Evolutionary conservation across 2,797 vertebrate genomes (phyloP), one percentile per base, ranked within the genome.

Genomic region (Galagoides demidoff): DNA sequence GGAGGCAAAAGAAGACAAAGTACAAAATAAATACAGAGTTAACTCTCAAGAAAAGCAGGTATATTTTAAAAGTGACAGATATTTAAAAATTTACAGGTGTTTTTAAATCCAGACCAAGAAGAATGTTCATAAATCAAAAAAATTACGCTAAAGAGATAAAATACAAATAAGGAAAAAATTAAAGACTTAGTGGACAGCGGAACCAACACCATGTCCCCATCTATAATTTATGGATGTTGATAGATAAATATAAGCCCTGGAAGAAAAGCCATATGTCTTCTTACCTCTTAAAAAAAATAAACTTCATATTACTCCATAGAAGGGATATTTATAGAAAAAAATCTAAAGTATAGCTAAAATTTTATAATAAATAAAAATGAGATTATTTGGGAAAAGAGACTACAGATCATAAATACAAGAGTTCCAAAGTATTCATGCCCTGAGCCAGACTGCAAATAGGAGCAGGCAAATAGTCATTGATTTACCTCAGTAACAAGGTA

Each of bases 201-300:
- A 52, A 87, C 25, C 3, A 85, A 71, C 14, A 43, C 7, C 19
- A 25, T 29, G 2, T 59, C 34, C 9, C 20, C 5, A 20, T 63
- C 2, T 10, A 63, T 20, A 45, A 43, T 70, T 88, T 82, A 82
- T 14, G 19, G 20, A 82, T 89, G 64, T 7, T 74, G 71, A 91
- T 89, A 89, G 74, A 74, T 64, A 20, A 76, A 49, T 71, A 57
- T 63, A 92, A 94, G 14, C 8, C n/a, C 20, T 31, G 87, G 27
- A 52, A 34, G 23, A 37, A 92, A 93, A 94, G 49, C 5, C 19
- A 27, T 17, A 83, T 39, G 6, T 45, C 31, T 61, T 71, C 14
- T 86, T 86, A 70, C 29, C n/a, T 61, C 89, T 82, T 89, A 57
- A 96, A 88, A 71, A 71, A 92, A 85, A 37, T 23, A 61, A 19